phyloP scores from a whole-genome alignment of 2,888 invertebrate species.

The Sympetrum striolatum region DNA sequence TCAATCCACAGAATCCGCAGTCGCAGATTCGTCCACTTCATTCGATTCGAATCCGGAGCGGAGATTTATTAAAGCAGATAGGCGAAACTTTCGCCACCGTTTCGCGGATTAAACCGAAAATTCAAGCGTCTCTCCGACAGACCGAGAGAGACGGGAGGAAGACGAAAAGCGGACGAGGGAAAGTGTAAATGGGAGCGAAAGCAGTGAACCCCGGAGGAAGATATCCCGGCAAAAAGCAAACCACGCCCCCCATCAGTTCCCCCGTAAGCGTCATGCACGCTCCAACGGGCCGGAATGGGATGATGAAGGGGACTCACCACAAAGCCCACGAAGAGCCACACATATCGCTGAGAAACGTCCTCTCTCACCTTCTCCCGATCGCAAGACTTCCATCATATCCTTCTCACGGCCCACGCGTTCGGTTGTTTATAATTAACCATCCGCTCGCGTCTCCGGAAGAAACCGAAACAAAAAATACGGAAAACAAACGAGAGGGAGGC shows the following conservation, averaged over 20 bases:
- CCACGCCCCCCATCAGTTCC: not conserved
- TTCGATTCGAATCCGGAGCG: too few species aligned
- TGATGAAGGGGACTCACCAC: conserved; percentile 13
- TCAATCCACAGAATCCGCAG: too few species aligned
- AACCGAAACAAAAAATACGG: not conserved
- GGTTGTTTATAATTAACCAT: not conserved
- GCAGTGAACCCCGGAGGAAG: not conserved
- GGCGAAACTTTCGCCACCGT: not conserved
- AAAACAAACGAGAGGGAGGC: not conserved
- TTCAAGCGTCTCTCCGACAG: not conserved
- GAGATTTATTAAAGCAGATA: not conserved
- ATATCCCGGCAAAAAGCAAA: conserved; percentile 12
- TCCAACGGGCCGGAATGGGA: conserved; percentile 18
- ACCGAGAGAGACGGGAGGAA: not conserved
- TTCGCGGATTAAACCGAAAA: not conserved
- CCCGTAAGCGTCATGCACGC: conserved; percentile 8
- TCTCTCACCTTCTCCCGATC: not conserved
- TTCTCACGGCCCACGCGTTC: not conserved
- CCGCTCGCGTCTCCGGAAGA: not conserved
- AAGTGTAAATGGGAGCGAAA: not conserved
- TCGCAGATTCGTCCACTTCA: too few species aligned
- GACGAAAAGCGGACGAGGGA: not conserved
- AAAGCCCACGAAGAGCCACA: not conserved
- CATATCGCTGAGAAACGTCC: not conserved
- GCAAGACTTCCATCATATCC: not conserved